Conservation (phyloP, 2,797 vertebrate genomes). For the Cossypha caffra region DNA sequence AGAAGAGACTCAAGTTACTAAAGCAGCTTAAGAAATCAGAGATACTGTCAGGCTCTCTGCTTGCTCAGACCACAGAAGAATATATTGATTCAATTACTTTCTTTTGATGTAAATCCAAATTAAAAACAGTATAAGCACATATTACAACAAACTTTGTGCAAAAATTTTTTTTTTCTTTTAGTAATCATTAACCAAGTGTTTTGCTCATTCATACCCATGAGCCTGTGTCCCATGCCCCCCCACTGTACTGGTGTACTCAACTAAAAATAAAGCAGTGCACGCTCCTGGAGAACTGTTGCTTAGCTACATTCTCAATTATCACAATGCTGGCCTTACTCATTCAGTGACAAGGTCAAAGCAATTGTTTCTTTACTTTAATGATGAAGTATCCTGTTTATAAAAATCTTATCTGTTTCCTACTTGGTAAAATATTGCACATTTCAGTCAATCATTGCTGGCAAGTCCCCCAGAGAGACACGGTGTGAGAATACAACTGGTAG, state of each 20-base stretch:
- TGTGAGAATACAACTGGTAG: background rate
- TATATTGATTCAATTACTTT: background rate
- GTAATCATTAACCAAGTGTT: background rate
- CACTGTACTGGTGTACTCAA: background rate
- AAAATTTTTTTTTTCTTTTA: background rate
- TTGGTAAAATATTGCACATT: constrained; percentile 46
- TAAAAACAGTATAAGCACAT: background rate
- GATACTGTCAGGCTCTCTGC: background rate
- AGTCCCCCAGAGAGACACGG: background rate
- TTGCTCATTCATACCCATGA: background rate
- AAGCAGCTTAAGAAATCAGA: background rate
- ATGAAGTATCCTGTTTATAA: constrained; percentile 62
- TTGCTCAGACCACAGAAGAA: background rate
- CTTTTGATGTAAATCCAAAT: background rate
- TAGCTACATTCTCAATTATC: constrained; percentile 57
- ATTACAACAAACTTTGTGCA: background rate
- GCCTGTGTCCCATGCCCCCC: background rate
- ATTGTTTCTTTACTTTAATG: constrained; percentile 47
- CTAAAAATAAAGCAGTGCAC: constrained; percentile 31
- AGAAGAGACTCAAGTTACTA: background rate
- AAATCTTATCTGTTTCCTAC: constrained; percentile 53
- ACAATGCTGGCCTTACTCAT: constrained; percentile 31
- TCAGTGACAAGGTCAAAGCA: constrained; percentile 64
- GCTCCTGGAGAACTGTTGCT: constrained; percentile 57
- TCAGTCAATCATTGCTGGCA: constrained; percentile 37